These are phyloP conservation scores for Crenuchus spilurus DNA, from an alignment of 2,797 vertebrate species.

Conservation along the genomic window DNA sequence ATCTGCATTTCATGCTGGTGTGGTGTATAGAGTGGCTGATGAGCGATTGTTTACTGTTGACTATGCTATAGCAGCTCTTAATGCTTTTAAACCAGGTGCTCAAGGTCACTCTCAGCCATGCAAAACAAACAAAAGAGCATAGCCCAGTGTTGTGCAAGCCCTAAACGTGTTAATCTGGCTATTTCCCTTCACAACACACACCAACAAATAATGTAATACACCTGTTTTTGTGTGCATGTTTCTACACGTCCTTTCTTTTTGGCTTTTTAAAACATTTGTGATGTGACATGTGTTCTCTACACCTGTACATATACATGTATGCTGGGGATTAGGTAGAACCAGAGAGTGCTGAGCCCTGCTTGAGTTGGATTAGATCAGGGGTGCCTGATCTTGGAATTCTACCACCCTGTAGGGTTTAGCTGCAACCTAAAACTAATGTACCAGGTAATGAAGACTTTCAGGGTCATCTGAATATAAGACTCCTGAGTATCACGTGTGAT, in stretches of 20 bases:
- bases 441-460: too few relatives aligned
- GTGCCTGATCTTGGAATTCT: too few relatives aligned
- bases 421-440: too few relatives aligned
- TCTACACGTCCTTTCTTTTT: background rate
- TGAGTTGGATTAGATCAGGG: too few relatives aligned
- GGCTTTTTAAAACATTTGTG: too few relatives aligned
- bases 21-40: slow-evolving; percentile 11
- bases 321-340: too few relatives aligned
- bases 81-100: slow-evolving; percentile 20
- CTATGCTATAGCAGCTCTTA: background rate
- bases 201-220: background rate
- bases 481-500: too few relatives aligned
- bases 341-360: too few relatives aligned
- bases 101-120: background rate
- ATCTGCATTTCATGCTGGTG: background rate
- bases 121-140: background rate
- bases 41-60: slow-evolving; percentile 27
- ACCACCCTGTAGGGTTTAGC: too few relatives aligned
- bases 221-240: background rate
- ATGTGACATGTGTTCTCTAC: too few relatives aligned
- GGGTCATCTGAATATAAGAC: too few relatives aligned
- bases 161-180: background rate
- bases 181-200: background rate
- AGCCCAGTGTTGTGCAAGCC: slow-evolving; percentile 20
- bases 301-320: too few relatives aligned